phyloP scores from a whole-genome alignment of 2,797 vertebrate species.

The Gymnothorax javanicus region DNA sequence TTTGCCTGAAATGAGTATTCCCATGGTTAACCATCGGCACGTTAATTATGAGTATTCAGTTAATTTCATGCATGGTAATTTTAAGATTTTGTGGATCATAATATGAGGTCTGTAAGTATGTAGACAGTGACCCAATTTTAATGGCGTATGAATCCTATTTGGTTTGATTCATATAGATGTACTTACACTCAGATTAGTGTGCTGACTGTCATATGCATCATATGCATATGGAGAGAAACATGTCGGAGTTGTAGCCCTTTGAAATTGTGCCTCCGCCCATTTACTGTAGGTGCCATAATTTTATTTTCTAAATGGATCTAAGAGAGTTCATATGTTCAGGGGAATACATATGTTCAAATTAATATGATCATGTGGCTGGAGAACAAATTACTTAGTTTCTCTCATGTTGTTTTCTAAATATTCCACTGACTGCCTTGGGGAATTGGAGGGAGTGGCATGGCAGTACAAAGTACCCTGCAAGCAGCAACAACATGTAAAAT shows the following conservation, averaged over 20 bases:
- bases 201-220: too few relatives aligned
- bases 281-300: neutral
- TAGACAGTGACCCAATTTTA: too few relatives aligned
- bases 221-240: too few relatives aligned
- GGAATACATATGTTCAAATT: neutral
- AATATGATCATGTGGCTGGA: neutral
- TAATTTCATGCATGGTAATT: neutral
- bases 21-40: neutral
- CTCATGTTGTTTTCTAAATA: neutral
- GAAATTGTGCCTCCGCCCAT: too few relatives aligned
- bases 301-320: neutral
- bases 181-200: too few relatives aligned
- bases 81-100: neutral
- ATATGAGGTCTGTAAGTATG: too few relatives aligned
- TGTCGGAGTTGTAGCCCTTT: too few relatives aligned
- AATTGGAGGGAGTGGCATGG: neutral
- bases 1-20: neutral
- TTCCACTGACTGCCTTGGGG: neutral
- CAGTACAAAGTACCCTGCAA: neutral
- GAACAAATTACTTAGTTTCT: neutral
- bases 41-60: neutral
- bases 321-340: neutral
- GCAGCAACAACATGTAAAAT: slow-evolving; percentile 14
- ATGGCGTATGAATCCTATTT: too few relatives aligned
- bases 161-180: too few relatives aligned